These are phyloP conservation scores for Brachionus plicatilis DNA, from an alignment of 1,140 invertebrate species.

Conservation along the genomic window DNA sequence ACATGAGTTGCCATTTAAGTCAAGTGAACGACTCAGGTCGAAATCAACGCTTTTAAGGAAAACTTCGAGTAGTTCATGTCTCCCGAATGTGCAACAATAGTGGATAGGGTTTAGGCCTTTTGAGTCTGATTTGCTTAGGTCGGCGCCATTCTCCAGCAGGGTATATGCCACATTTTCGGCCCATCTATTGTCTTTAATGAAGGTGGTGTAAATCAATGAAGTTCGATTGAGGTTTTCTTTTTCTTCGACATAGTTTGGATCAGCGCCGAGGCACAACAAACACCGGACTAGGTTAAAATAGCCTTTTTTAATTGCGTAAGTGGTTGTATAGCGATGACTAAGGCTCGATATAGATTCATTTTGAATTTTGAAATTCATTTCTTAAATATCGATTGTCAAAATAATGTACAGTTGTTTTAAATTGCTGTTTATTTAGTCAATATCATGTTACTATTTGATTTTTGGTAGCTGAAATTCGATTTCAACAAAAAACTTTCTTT, in stretches of 20 bases:
- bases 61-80: conserved; percentile 44
- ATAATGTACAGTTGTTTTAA: not conserved
- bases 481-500: not conserved
- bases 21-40: conserved; percentile 44
- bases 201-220: conserved; percentile 47
- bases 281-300: conserved; percentile 47
- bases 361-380: not conserved
- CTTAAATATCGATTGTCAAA: not conserved
- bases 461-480: not conserved
- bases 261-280: conserved; percentile 46
- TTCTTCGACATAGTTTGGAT: conserved; percentile 43
- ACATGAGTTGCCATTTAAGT: conserved; percentile 46
- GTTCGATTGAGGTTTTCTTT: conserved; percentile 44
- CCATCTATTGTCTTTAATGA: conserved; percentile 48
- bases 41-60: conserved; percentile 49
- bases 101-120: conserved; percentile 49
- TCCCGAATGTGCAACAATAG: conserved; percentile 48
- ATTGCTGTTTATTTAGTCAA: not conserved
- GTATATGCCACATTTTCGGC: conserved; percentile 46
- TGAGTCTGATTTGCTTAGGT: conserved; percentile 44
- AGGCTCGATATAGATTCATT: not conserved
- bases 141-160: conserved; percentile 48
- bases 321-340: conserved; percentile 3
- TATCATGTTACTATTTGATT: conserved; percentile 14
- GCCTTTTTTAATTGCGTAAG: conserved; percentile 45